phyloP scores from a whole-genome alignment of 2,797 vertebrate species.

The Ciconia nigra region DNA sequence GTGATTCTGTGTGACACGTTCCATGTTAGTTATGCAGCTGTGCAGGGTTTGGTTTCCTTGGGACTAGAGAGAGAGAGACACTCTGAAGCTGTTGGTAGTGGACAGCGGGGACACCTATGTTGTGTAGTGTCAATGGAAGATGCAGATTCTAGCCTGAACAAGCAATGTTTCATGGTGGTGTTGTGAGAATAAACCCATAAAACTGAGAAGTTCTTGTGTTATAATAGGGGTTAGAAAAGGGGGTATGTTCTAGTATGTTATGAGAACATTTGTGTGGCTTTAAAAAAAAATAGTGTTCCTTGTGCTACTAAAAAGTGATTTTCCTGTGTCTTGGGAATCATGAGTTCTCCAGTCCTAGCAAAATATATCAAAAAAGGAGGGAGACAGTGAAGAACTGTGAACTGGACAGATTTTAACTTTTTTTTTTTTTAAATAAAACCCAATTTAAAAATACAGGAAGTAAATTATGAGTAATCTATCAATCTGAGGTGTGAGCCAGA shows the following conservation, averaged over 20 bases:
- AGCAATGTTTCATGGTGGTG: accelerated
- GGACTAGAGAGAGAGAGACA: not conserved
- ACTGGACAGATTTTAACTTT: not conserved
- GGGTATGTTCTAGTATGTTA: no score
- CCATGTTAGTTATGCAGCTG: not conserved
- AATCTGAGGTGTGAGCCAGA: not conserved
- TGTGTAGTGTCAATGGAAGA: not conserved
- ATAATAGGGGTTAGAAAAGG: not conserved
- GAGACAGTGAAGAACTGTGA: not conserved
- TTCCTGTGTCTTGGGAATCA: not conserved
- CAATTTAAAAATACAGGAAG: not conserved
- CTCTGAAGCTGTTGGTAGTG: not conserved
- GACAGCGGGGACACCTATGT: not conserved
- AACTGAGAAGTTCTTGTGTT: not conserved
- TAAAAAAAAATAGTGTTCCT: not conserved
- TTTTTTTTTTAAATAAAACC: not conserved
- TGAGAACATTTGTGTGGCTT: not conserved
- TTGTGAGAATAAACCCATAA: not conserved
- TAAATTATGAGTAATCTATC: not conserved
- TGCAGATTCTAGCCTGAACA: not conserved
- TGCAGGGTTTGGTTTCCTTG: not conserved
- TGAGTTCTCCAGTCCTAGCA: not conserved
- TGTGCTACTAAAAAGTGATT: not conserved
- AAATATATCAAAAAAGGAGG: not conserved
- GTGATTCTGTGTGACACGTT: not conserved